Evolutionary conservation across 2,113 vertebrate species (phyloP).

Genomic region (Chamaea fasciata): DNA sequence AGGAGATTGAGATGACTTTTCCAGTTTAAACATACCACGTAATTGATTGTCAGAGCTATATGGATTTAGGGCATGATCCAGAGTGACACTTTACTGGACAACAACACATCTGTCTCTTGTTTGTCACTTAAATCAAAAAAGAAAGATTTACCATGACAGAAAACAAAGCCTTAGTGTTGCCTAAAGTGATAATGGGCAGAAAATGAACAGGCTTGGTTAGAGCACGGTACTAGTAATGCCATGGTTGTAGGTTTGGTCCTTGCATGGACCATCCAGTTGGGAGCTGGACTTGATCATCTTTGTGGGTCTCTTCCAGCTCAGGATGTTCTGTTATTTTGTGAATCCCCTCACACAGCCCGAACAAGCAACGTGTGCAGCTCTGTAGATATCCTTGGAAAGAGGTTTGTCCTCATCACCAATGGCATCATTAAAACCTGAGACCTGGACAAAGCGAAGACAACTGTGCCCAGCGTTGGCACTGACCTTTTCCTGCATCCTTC

Average conservation of each 20-base stretch:
- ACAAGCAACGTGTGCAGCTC: not conserved
- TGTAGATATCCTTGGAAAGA: not conserved
- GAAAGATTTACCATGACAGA: not conserved
- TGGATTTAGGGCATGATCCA: not conserved
- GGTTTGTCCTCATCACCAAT: not conserved
- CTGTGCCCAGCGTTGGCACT: fast-evolving
- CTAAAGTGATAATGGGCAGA: not conserved
- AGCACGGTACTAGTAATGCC: not conserved
- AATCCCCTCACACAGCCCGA: not conserved
- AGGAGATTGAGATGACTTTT: not conserved
- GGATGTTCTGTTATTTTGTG: not conserved
- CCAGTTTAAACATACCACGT: not conserved
- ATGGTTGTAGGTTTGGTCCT: not conserved
- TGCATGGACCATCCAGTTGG: not conserved
- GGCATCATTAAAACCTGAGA: not conserved
- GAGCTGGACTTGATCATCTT: not conserved
- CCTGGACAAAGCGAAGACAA: not conserved
- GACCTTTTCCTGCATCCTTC: not conserved
- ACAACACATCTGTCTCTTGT: not conserved
- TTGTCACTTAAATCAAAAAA: not conserved
- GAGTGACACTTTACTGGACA: not conserved
- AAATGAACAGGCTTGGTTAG: not conserved
- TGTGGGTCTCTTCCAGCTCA: not conserved
- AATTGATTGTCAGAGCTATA: not conserved
- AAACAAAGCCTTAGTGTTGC: not conserved